Conservation (phyloP, 2,113 vertebrate genomes). For the Chauna torquata region DNA sequence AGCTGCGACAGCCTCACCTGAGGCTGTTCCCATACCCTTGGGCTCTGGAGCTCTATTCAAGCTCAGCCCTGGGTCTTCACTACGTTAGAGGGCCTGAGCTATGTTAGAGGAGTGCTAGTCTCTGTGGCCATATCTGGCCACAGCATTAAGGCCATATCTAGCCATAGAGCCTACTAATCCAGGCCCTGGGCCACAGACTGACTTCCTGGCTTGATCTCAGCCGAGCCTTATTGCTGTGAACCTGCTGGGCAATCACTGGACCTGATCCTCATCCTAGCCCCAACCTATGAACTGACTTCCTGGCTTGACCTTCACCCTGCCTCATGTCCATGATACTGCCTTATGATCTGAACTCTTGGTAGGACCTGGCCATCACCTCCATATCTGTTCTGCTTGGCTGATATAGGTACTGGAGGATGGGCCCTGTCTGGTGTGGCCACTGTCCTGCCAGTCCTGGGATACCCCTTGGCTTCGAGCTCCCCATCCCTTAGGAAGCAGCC, state of each 20-base stretch:
- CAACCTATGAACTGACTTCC: background rate
- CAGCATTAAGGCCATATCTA: background rate
- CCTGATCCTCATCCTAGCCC: background rate
- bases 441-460: background rate
- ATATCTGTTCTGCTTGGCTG: background rate
- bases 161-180: background rate
- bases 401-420: background rate
- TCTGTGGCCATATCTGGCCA: accelerated
- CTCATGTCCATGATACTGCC: background rate
- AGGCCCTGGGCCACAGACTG: background rate
- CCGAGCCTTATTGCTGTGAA: background rate
- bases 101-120: background rate
- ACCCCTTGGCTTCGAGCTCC: background rate
- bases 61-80: background rate
- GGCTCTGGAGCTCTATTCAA: background rate
- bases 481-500: background rate
- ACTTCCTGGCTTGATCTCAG: background rate
- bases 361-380: background rate
- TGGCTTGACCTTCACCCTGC: background rate
- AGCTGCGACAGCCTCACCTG: background rate
- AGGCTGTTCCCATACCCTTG: background rate
- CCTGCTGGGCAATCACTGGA: background rate
- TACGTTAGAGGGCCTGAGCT: background rate
- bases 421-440: background rate
- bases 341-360: background rate